Conservation (phyloP, 2,888 invertebrate genomes). For the Oscheius sp. region DNA sequence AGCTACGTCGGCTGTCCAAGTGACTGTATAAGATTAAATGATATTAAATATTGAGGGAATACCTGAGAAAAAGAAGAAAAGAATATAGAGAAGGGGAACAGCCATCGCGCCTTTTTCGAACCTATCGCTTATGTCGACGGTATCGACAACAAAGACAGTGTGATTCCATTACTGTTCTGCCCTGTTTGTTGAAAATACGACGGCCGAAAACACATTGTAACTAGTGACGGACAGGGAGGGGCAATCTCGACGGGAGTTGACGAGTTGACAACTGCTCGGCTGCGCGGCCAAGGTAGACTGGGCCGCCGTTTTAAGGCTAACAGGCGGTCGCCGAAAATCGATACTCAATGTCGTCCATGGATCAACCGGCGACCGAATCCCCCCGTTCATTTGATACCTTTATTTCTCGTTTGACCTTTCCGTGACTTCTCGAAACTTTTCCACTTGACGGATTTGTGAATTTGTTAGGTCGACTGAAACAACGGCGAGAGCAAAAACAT, state of each 20-base stretch:
- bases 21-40: no score
- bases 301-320: constrained; percentile 30
- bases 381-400: neutral
- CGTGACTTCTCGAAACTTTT: neutral
- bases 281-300: neutral
- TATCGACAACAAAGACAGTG: no score
- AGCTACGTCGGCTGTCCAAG: no score
- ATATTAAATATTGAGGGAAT: neutral
- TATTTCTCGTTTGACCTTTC: neutral
- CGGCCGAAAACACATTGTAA: no score
- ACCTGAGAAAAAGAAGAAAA: neutral
- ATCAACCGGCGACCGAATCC: constrained; percentile 28
- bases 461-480: no score
- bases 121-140: no score
- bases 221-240: no score
- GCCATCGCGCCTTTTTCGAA: no score
- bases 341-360: constrained; percentile 32
- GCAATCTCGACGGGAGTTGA: neutral
- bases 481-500: no score
- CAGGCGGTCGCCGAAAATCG: constrained; percentile 28
- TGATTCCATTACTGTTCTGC: no score
- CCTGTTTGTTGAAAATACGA: no score
- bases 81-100: neutral
- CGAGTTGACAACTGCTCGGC: neutral
- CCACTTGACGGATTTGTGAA: no score